Conservation (phyloP, 1,140 invertebrate genomes). For the Sarcophaga bullata region DNA sequence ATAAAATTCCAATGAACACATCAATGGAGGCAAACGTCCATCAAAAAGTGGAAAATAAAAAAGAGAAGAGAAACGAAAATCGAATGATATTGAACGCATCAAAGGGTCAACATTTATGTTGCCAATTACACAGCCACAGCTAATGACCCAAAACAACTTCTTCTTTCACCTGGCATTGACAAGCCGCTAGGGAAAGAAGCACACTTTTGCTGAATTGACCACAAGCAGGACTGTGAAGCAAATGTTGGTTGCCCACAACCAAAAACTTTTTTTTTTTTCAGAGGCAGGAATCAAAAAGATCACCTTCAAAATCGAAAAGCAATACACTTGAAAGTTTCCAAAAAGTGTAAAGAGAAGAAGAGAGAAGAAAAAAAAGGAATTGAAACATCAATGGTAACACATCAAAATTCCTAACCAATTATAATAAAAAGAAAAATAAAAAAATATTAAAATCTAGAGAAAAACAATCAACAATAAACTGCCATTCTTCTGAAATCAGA, state of each 20-base stretch:
- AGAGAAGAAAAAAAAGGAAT: not conserved
- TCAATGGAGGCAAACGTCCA: slow-evolving; percentile 9
- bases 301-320: not conserved
- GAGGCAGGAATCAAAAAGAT: not conserved
- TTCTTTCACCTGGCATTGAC: slow-evolving; percentile 35
- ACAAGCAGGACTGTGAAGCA: too few relatives aligned
- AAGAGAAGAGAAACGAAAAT: not conserved
- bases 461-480: not conserved
- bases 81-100: not conserved
- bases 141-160: slow-evolving; percentile 39
- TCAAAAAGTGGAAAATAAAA: not conserved
- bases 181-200: not conserved
- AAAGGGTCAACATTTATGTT: not conserved
- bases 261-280: not conserved
- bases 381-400: slow-evolving; percentile 20
- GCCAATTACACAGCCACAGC: slow-evolving; percentile 2
- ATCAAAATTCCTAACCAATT: slow-evolving; percentile 34
- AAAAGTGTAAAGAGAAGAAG: not conserved
- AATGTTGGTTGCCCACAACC: too few relatives aligned
- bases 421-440: slow-evolving; percentile 14
- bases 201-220: slow-evolving; percentile 13
- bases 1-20: slow-evolving; percentile 21
- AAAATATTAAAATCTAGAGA: too few relatives aligned
- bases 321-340: not conserved
- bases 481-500: not conserved